phyloP scores from a whole-genome alignment of 2,888 invertebrate species.

The Pantelozetes paolii region DNA sequence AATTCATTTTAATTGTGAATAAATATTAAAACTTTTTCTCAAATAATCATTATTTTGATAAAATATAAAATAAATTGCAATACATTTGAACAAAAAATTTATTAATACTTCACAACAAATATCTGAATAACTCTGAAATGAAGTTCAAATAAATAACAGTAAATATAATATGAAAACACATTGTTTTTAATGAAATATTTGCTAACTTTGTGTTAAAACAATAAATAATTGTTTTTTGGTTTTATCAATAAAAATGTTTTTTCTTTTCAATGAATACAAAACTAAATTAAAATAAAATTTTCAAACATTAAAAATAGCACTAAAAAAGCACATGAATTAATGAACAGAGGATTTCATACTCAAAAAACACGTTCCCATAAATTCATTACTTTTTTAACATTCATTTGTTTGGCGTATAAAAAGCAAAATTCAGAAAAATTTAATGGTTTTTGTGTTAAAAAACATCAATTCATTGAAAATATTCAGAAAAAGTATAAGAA shows the following conservation, averaged over 20 bases:
- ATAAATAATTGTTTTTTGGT: too few species aligned
- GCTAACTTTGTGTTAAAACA: background rate
- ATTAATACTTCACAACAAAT: background rate
- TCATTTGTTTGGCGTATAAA: constrained; percentile 7
- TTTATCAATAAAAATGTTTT: too few species aligned
- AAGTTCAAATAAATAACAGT: background rate
- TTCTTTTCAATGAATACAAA: too few species aligned
- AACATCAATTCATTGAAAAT: background rate
- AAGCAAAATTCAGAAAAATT: background rate
- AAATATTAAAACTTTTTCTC: too few species aligned
- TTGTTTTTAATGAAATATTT: background rate
- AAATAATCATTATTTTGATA: background rate
- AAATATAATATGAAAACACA: background rate
- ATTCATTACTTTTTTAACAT: constrained; percentile 12
- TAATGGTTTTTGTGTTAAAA: background rate
- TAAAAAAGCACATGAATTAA: background rate
- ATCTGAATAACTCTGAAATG: background rate
- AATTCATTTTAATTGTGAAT: too few species aligned
- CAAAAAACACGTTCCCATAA: constrained; percentile 11
- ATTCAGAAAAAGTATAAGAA: too few species aligned
- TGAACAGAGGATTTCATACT: background rate
- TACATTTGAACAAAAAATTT: background rate
- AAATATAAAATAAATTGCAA: background rate
- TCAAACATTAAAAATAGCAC: too few species aligned
- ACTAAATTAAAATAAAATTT: too few species aligned